A percentile compares a stretch with the other conserved stretches of the same genome.
These are phyloP conservation scores for Cheilosia grossa DNA, from an alignment of 2,888 invertebrate genomes.

Conservation along the genomic window DNA sequence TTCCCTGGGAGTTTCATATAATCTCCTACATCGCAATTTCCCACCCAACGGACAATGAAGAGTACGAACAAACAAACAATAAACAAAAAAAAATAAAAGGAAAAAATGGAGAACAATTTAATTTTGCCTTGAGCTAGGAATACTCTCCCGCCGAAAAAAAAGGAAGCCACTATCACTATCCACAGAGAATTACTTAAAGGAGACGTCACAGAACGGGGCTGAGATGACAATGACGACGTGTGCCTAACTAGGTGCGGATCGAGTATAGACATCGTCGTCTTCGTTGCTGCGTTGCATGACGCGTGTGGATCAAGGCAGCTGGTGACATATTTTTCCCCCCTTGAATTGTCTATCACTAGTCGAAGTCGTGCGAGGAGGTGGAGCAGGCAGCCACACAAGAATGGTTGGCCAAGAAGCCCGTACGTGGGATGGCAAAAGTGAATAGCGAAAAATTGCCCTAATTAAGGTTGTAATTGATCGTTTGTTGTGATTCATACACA, in stretches of 20 bases:
- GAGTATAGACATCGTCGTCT: slow-evolving; percentile 23
- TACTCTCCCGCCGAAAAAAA: neutral
- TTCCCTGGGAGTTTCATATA: neutral
- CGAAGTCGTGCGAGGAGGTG: slow-evolving; percentile 13
- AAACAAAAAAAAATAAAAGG: too few species aligned
- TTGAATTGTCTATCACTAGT: neutral
- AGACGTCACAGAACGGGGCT: too few species aligned
- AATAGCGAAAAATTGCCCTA: neutral
- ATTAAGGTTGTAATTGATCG: neutral
- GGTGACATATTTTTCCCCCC: slow-evolving; percentile 35
- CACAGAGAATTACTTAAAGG: neutral
- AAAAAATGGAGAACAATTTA: slow-evolving; percentile 5
- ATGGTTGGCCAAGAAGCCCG: neutral
- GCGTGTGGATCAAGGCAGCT: slow-evolving; percentile 45
- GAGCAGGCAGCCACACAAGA: neutral
- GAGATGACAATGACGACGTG: slow-evolving; percentile 52
- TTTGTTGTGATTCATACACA: neutral
- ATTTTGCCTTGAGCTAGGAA: slow-evolving; percentile 13
- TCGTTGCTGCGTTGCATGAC: slow-evolving; percentile 8
- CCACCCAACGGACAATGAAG: slow-evolving; percentile 8
- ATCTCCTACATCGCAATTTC: slow-evolving; percentile 22
- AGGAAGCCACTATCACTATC: neutral
- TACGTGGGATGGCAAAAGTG: slow-evolving; percentile 2
- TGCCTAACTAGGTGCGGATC: slow-evolving; percentile 36
- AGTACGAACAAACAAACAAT: neutral